phyloP scores from a whole-genome alignment of 2,888 invertebrate species.

The Lepas anatifera region DNA sequence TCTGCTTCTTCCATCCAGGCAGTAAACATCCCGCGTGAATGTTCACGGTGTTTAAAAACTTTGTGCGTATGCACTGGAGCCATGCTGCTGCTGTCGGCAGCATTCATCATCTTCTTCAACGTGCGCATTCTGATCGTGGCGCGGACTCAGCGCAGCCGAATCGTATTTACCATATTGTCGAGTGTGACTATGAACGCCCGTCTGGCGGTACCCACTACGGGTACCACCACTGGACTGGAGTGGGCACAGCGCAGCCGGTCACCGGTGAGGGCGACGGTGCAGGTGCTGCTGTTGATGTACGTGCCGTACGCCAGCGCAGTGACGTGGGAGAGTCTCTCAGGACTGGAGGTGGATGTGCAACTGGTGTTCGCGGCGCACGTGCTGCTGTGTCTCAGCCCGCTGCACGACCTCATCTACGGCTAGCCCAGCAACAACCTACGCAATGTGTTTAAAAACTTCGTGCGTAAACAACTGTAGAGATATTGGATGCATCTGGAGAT shows the following conservation, averaged over 20 bases:
- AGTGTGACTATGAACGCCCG: slow-evolving; percentile 7
- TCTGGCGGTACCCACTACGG: slow-evolving; percentile 3
- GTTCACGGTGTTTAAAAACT: no score
- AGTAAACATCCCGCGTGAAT: no score
- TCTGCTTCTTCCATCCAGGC: no score
- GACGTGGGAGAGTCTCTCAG: not conserved
- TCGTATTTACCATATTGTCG: slow-evolving; percentile 1
- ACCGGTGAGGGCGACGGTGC: not conserved
- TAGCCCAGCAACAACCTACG: not conserved
- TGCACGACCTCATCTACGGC: not conserved
- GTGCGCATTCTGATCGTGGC: slow-evolving; percentile 7
- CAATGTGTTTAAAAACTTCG: not conserved
- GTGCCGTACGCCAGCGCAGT: not conserved
- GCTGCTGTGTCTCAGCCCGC: slow-evolving; percentile 1
- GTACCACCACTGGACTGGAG: not conserved
- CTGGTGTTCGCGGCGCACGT: not conserved
- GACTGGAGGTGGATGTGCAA: not conserved
- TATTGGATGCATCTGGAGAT: slow-evolving; percentile 10
- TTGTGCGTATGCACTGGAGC: not conserved
- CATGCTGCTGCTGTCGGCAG: slow-evolving; percentile 6
- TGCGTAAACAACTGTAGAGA: slow-evolving; percentile 2
- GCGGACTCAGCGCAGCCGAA: not conserved
- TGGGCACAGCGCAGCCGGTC: not conserved
- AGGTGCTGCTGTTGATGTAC: not conserved
- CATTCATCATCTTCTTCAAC: slow-evolving; percentile 3